Conservation (phyloP, 2,797 vertebrate genomes). For the Buceros bicornis region DNA sequence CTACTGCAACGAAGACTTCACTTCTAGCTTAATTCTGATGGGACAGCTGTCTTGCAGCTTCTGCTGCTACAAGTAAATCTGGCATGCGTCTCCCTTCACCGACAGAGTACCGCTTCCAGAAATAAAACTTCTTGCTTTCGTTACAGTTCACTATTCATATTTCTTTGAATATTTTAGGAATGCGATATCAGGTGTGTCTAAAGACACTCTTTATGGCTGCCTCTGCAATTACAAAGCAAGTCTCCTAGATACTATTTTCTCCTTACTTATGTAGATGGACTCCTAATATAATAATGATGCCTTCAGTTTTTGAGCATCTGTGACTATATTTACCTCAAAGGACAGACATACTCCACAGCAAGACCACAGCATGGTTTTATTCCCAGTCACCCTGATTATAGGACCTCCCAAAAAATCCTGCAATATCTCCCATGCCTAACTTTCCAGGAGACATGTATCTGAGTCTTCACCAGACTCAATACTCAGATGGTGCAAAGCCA, state of each 20-base stretch:
- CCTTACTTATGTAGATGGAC: neutral
- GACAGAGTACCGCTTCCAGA: neutral
- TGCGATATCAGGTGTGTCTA: neutral
- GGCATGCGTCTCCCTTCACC: neutral
- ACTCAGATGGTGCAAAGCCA: neutral
- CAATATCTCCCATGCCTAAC: neutral
- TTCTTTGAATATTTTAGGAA: constrained; percentile 1
- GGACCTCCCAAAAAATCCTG: neutral
- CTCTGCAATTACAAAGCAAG: neutral
- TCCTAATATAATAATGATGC: neutral
- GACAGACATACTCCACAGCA: neutral
- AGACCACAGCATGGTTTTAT: neutral
- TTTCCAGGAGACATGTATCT: neutral
- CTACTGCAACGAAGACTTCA: neutral
- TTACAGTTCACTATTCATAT: neutral
- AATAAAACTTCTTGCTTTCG: neutral
- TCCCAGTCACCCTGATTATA: neutral
- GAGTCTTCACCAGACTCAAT: neutral
- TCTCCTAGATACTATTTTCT: neutral
- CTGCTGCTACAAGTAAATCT: neutral
- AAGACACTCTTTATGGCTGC: neutral
- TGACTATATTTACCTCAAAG: neutral
- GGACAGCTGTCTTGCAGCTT: neutral
- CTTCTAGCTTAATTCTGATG: neutral
- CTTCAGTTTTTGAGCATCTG: neutral